Percentiles rank a stretch among this genome's conserved stretches.
Evolutionary conservation across 2,113 vertebrate species (phyloP).

Genomic region (Pithys albifrons): DNA sequence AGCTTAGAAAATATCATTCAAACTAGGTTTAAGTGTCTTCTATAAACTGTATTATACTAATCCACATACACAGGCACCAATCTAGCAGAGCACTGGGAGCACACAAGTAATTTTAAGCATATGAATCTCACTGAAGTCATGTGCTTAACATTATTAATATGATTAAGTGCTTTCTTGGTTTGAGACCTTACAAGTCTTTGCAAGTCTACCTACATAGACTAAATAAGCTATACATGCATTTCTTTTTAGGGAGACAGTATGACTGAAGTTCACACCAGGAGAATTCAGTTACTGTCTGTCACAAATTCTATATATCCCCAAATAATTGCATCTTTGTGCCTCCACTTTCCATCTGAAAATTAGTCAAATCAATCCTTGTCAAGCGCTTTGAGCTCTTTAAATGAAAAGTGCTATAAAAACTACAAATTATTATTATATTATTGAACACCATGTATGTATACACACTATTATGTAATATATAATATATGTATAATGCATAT

Average conservation of each 20-base stretch:
- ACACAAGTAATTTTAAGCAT: conserved; percentile 32
- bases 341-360: conserved; percentile 26
- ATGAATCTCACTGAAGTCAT: conserved; percentile 7
- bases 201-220: background rate
- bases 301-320: background rate
- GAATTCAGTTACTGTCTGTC: background rate
- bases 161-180: conserved; percentile 13
- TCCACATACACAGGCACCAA: background rate
- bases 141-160: conserved; percentile 4
- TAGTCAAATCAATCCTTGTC: conserved; percentile 3
- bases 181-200: conserved; percentile 31
- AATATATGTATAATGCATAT: conserved; percentile 86
- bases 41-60: conserved; percentile 1
- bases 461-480: conserved; percentile 84
- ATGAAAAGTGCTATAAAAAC: conserved; percentile 65
- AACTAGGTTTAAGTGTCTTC: conserved; percentile 26
- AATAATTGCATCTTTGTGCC: conserved; percentile 10
- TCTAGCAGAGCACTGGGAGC: conserved; percentile 28
- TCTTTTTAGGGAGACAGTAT: background rate
- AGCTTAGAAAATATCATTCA: conserved; percentile 31
- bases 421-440: conserved; percentile 69
- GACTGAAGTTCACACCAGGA: background rate
- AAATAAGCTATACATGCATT: background rate
- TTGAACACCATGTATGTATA: conserved; percentile 81
- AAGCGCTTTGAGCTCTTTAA: conserved; percentile 56